Percentiles rank a stretch among this genome's conserved stretches.
These are phyloP conservation scores for Tachyglossus aculeatus DNA, from an alignment of 2,797 vertebrate genomes.

Conservation along the genomic window DNA sequence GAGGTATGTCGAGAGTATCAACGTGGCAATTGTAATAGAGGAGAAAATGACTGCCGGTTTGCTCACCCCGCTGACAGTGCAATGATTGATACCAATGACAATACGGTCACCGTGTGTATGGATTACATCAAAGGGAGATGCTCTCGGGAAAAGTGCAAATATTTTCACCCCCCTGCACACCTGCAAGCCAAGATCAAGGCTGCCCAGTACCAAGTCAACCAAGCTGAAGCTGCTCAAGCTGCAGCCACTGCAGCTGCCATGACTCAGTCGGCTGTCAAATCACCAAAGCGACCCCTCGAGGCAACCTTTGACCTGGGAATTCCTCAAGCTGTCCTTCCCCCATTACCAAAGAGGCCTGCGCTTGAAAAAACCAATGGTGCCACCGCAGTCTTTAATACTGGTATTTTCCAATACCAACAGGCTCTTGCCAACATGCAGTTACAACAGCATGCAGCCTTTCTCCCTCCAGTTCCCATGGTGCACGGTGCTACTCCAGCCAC, in stretches of 20 bases:
- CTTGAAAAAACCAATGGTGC: constrained; percentile 99
- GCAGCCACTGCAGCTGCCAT: constrained; percentile 87
- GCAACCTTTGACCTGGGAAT: constrained; percentile 99
- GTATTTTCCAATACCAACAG: constrained; percentile 98
- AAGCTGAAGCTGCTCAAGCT: constrained; percentile 90
- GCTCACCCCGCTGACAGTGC: constrained; percentile 94
- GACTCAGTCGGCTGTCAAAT: constrained; percentile 91
- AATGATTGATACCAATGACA: constrained; percentile 98
- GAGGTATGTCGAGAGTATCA: constrained; percentile 98
- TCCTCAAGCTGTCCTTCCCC: constrained; percentile 92
- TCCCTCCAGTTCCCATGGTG: constrained; percentile 99
- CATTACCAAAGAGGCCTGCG: constrained; percentile 99
- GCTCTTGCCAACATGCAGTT: constrained; percentile 99
- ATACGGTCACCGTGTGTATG: constrained; percentile 98
- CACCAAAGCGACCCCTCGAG: constrained; percentile 99
- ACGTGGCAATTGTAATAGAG: constrained; percentile 93
- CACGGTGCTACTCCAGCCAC: constrained; percentile 96
- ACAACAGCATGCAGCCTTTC: constrained; percentile 96
- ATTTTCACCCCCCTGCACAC: constrained; percentile 95
- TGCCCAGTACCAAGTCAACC: constrained; percentile 98
- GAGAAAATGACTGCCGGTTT: constrained; percentile 95
- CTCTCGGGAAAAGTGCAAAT: constrained; percentile 98
- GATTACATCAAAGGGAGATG: constrained; percentile 98
- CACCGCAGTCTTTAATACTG: constrained; percentile 95
- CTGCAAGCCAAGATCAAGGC: constrained; percentile 99